Percentiles rank a stretch among this genome's conserved stretches.
Evolutionary conservation across 2,797 vertebrate species (phyloP).

Genomic region (Setipinna tenuifilis): DNA sequence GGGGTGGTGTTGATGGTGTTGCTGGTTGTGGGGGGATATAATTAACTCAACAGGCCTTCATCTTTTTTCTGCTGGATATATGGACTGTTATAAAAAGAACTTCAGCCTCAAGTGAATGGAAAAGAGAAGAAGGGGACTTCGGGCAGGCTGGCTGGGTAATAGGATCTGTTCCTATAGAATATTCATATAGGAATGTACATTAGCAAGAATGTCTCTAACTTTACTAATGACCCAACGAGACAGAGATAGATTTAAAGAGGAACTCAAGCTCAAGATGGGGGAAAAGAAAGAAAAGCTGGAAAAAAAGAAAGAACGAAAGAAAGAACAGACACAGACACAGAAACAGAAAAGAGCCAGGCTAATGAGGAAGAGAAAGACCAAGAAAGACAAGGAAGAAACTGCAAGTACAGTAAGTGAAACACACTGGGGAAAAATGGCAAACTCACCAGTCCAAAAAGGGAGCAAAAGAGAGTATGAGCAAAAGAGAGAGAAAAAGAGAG

Average conservation of each 20-base stretch:
- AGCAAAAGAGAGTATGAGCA: neutral
- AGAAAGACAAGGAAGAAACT: neutral
- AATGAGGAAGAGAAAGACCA: neutral
- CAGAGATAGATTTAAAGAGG: slow-evolving; percentile 3
- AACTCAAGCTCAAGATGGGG: too few relatives aligned
- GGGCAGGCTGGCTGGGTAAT: slow-evolving; percentile 45
- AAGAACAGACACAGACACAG: neutral
- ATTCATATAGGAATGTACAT: slow-evolving; percentile 35
- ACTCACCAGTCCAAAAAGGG: neutral
- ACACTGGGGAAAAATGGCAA: slow-evolving; percentile 29
- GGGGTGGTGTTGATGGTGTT: too few relatives aligned
- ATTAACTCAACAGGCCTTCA: slow-evolving; percentile 75
- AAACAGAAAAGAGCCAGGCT: too few relatives aligned
- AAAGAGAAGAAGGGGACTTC: slow-evolving; percentile 38
- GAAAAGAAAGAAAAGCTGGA: neutral
- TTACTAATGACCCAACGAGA: slow-evolving; percentile 33
- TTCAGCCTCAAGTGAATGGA: slow-evolving; percentile 49
- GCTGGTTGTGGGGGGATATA: slow-evolving; percentile 60
- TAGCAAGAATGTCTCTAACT: slow-evolving; percentile 48
- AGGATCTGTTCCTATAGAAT: slow-evolving; percentile 29
- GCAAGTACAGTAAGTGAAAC: neutral
- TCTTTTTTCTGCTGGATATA: slow-evolving; percentile 74
- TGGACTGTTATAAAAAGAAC: slow-evolving; percentile 59
- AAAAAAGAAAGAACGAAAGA: neutral
- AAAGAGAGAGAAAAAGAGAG: slow-evolving; percentile 52